Base-by-base conservation (phyloP, 2,888 invertebrate genomes). In the Trachelus iudaicus region DNA sequence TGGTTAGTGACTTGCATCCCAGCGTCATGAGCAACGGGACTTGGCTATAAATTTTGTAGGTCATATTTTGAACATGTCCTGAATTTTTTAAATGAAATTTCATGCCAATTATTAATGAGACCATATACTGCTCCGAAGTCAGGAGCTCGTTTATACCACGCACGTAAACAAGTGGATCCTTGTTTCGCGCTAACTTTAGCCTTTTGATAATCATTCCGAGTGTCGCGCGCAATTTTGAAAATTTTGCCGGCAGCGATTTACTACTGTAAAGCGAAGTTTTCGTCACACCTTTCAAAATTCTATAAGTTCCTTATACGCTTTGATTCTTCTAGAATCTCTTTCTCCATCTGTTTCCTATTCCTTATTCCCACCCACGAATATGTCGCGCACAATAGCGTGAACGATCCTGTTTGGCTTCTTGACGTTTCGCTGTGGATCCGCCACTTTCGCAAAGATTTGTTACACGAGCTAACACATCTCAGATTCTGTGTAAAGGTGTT, bases 301-400 rank as follows among this genome's bases (percentile, higher is more conserved):
- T 56, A 56, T 56, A 76, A 80, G 74, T 79, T 69, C 68, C 71
- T 40, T 15, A 33, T 23, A 56, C 2, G 9, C 15, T 30, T n/a
- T 23, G 37, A 23, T 23, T 56, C 1, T 23, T 11, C 71, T 33
- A 34, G 34, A 69, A 15, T 74, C n/a, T 75, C 69, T 79, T 68
- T 71, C 69, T 69, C 40, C 37, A 56, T 69, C 68, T 77, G 69
- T 34, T 35, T 73, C 33, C n/a, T 68, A 71, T 69, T 31, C 69
- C 56, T 56, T 34, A 31, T 34, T 37, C 23, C 74, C 79, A 75
- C 79, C 75, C 73, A 75, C 75, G 75, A 73, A 71, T 56, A 6
- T 40, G 75, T 77, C 68, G 79, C 34, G 75, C 74, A 74, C 69
- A 77, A 73, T 75, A 75, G 75, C 76, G 75, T 73, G 75, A 73